Evolutionary conservation across 2,113 vertebrate genomes (phyloP), one percentile per base, ranked within the genome.

Genomic region (Sitta europaea): DNA sequence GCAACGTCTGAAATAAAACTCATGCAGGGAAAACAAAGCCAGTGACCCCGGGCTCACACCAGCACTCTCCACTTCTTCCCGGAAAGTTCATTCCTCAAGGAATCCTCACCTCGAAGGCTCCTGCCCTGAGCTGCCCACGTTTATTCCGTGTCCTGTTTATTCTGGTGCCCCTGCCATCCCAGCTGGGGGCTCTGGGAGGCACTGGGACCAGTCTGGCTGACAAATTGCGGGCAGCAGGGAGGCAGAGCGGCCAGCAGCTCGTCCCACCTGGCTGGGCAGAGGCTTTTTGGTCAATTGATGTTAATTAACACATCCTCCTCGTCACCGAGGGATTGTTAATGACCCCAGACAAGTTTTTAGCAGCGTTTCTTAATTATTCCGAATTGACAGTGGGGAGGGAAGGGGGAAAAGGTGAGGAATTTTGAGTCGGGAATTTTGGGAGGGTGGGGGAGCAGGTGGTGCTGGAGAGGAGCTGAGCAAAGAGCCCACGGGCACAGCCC

Each of bases 291-390:
- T 67, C 91, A 78, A 63, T 25, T 71, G 84, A 10, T 71, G 92
- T 16, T 89, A 92, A 97, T 98, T 97, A 97, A 97, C 92, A 93
- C 78, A 78, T 86, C 71, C 75, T 92, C 75, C 94, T 93, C 58
- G 93, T 74, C 88, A 92, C 84, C 63, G 58, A 47, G 92, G 24
- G 63, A 25, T 12, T 42, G 67, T 11, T 94, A 92, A 97, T 6
- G 57, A 96, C 20, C 73, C 75, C 86, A 61, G 81, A 43, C 76
- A 94, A 68, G 80, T 63, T 94, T 97, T 92, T 61, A 96, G 86
- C 62, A 14, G 54, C 35, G 66, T 95, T 97, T 91, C 86, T 98
- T 92, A 84, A 97, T 98, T 97, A 92, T 65, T 90, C 73, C 75
- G 95, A 86, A 96, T 65, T 75, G 94, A 78, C 72, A 6, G 36